These are phyloP conservation scores for Narcine bancroftii DNA, from an alignment of 2,113 vertebrate species.

Conservation along the genomic window DNA sequence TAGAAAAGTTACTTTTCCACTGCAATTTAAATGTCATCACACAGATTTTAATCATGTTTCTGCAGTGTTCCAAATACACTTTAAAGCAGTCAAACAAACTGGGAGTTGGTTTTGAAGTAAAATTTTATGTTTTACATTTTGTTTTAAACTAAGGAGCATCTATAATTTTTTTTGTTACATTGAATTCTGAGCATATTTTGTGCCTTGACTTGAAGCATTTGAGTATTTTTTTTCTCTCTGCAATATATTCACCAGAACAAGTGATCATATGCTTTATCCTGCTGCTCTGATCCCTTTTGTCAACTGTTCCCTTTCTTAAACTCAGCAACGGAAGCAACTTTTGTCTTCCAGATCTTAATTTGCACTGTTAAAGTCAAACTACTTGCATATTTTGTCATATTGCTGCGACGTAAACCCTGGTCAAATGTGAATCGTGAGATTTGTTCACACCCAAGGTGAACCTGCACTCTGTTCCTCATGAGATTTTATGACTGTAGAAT, in stretches of 20 bases:
- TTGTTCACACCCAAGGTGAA: not conserved
- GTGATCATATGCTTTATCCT: not conserved
- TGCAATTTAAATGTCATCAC: not conserved
- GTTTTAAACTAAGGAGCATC: not conserved
- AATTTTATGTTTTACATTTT: not conserved
- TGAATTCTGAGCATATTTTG: not conserved
- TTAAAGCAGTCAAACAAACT: not conserved
- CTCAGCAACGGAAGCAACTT: not conserved
- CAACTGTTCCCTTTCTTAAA: not conserved
- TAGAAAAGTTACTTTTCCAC: not conserved
- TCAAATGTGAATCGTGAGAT: not conserved
- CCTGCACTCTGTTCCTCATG: not conserved
- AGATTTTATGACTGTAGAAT: not conserved
- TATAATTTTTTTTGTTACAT: not conserved
- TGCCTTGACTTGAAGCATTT: not conserved
- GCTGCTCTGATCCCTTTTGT: not conserved
- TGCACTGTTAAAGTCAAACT: not conserved
- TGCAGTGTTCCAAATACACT: not conserved
- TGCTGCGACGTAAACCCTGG: not conserved
- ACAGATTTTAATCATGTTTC: not conserved
- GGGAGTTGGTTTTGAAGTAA: not conserved
- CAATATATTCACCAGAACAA: not conserved
- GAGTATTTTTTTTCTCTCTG: not conserved
- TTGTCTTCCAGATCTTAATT: not conserved
- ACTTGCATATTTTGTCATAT: not conserved